phyloP scores from a whole-genome alignment of 2,113 vertebrate species.

The Anseranas semipalmata region DNA sequence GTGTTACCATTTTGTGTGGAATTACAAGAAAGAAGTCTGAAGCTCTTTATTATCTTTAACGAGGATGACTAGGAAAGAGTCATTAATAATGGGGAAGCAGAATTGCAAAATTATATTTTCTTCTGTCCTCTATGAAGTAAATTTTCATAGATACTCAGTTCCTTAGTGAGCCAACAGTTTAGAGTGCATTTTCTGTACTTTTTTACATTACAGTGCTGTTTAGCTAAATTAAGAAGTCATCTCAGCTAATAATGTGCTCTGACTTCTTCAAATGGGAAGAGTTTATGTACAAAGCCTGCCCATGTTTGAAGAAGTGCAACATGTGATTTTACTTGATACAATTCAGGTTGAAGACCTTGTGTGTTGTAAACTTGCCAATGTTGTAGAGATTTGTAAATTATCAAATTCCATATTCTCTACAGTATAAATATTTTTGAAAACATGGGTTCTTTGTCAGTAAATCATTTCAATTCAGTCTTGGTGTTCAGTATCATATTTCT shows the following conservation, averaged over 20 bases:
- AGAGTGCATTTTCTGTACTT: slow-evolving; percentile 37
- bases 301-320: neutral
- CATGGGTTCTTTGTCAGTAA: neutral
- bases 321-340: slow-evolving; percentile 24
- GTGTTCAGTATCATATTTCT: neutral
- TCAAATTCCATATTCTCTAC: neutral
- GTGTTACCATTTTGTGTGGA: neutral
- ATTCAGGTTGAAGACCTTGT: slow-evolving; percentile 16
- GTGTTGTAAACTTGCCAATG: neutral
- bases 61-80: neutral
- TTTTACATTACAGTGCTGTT: slow-evolving; percentile 9
- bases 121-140: neutral
- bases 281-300: neutral
- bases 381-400: neutral
- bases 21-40: neutral
- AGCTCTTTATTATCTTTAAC: neutral
- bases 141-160: neutral
- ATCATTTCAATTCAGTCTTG: neutral
- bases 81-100: neutral
- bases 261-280: neutral
- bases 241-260: neutral
- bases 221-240: neutral
- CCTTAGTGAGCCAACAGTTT: neutral
- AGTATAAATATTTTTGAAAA: neutral
- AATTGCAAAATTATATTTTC: neutral